These are phyloP conservation scores for Trididemnum clinides DNA, from an alignment of 23 tunicate genomes.

Conservation along the genomic window DNA sequence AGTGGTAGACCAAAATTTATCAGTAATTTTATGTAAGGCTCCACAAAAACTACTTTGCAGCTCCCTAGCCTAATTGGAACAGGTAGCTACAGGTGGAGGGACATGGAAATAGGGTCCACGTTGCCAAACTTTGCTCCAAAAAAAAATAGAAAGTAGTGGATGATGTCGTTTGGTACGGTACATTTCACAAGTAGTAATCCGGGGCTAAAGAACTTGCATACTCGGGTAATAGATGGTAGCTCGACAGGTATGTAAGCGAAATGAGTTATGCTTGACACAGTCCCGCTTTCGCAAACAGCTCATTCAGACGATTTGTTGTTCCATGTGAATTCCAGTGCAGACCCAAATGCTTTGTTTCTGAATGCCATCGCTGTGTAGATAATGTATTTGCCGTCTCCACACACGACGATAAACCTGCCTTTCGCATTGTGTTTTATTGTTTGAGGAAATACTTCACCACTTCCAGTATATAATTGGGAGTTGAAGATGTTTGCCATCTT, in stretches of 20 bases:
- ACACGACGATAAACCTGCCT: conserved; percentile 98
- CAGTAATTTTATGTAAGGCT: no score
- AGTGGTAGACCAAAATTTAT: no score
- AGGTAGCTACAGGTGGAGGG: no score
- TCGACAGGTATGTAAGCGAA: no score
- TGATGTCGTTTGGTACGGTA: no score
- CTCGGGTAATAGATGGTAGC: conserved; percentile 78
- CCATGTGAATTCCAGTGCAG: conserved; percentile 98
- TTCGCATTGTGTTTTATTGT: conserved; percentile 92
- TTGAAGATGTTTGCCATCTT: conserved; percentile 93
- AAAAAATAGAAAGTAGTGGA: no score
- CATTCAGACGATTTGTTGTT: conserved; percentile 89
- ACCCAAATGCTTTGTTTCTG: conserved; percentile 91
- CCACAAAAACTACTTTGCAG: no score
- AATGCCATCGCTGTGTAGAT: conserved; percentile 99
- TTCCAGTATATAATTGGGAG: conserved; percentile 85
- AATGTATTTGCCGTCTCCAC: conserved; percentile 99
- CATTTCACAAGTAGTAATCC: no score
- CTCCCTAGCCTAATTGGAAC: no score
- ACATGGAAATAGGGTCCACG: no score
- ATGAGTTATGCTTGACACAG: not conserved
- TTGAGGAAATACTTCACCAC: conserved; percentile 98
- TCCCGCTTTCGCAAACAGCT: conserved; percentile 90
- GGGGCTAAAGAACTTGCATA: conserved; percentile 83
- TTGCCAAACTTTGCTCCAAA: no score